Evolutionary conservation across 2,113 vertebrate genomes (phyloP).

Genomic region (Madoqua kirkii): DNA sequence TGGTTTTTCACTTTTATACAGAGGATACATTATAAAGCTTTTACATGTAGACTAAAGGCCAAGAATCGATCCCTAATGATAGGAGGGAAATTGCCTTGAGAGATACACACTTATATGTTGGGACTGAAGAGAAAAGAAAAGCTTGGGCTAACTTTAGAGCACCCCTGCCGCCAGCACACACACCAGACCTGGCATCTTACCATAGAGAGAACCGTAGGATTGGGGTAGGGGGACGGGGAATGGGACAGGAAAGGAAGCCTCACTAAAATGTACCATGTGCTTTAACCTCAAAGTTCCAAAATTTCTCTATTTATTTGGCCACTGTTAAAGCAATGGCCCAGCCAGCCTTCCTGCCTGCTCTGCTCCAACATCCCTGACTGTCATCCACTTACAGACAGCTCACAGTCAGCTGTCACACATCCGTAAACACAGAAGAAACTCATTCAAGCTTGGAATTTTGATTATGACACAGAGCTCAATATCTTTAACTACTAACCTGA

Average conservation of each 20-base stretch:
- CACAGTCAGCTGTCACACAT: not conserved
- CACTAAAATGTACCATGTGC: not conserved
- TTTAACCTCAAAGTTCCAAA: not conserved
- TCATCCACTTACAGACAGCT: not conserved
- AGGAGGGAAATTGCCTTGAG: not conserved
- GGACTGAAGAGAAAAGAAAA: not conserved
- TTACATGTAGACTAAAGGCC: not conserved
- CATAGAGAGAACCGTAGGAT: not conserved
- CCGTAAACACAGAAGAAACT: not conserved
- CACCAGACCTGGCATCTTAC: not conserved
- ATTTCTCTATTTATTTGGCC: not conserved
- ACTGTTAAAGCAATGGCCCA: not conserved
- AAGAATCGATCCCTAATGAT: not conserved
- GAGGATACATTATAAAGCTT: not conserved
- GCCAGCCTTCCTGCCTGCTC: not conserved
- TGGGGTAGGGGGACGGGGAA: fast-evolving
- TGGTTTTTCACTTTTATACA: not conserved
- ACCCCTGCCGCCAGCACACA: not conserved
- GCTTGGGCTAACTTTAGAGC: not conserved
- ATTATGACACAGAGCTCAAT: not conserved
- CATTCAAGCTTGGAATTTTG: not conserved
- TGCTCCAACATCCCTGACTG: not conserved
- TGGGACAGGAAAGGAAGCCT: not conserved
- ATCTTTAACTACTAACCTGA: not conserved
- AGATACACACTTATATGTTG: not conserved